Evolutionary conservation across 2,888 invertebrate species (phyloP).

Genomic region (Drosophila rubida): DNA sequence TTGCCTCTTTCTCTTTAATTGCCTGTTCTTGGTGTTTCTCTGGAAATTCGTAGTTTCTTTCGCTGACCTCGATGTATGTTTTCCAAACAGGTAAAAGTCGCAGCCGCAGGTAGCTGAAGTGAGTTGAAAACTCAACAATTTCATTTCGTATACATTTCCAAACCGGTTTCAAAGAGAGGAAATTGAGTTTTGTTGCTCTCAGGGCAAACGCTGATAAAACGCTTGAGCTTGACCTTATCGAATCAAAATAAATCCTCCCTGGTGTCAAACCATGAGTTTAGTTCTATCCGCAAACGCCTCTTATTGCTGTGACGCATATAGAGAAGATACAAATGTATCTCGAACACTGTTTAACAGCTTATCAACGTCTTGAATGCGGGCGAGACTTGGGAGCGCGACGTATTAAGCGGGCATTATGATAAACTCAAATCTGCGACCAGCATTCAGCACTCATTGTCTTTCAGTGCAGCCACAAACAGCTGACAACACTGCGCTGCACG

Average conservation of each 20-base stretch:
- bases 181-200: not conserved
- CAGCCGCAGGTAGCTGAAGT: slow-evolving; percentile 15
- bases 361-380: slow-evolving; percentile 65
- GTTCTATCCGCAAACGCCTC: slow-evolving; percentile 29
- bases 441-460: slow-evolving; percentile 30
- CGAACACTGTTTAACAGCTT: slow-evolving; percentile 37
- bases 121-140: not conserved
- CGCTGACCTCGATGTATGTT: slow-evolving; percentile 1
- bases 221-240: slow-evolving; percentile 1
- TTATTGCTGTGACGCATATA: slow-evolving; percentile 44
- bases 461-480: slow-evolving; percentile 34
- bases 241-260: slow-evolving; percentile 3
- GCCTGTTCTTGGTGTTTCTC: not conserved
- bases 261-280: slow-evolving; percentile 1
- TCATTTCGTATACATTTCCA: not conserved
- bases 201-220: slow-evolving; percentile 2
- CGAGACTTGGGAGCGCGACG: slow-evolving; percentile 45
- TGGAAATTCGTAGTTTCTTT: not conserved
- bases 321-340: slow-evolving; percentile 43
- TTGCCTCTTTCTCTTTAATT: not conserved
- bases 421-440: slow-evolving; percentile 31
- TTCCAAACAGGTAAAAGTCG: slow-evolving; percentile 16
- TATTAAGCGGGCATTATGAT: slow-evolving; percentile 64
- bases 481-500: slow-evolving; percentile 42
- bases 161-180: slow-evolving; percentile 2